Evolutionary conservation across 2,888 invertebrate species (phyloP).

Genomic region (Frankliniella fusca): DNA sequence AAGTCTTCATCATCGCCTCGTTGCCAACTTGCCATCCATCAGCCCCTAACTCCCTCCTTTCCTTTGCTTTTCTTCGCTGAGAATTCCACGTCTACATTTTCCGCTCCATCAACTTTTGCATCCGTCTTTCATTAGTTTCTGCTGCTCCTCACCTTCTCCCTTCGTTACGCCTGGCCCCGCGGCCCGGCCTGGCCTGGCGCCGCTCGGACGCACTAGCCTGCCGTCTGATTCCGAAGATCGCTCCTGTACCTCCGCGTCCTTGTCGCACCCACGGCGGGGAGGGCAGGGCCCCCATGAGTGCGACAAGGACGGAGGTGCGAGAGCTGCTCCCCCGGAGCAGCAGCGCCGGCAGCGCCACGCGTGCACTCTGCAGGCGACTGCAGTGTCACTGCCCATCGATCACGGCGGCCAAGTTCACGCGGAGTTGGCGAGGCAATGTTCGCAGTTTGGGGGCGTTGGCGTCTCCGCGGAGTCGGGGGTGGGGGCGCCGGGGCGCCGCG

Average conservation of each 20-base stretch:
- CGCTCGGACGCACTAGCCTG: not conserved
- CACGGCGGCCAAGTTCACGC: not conserved
- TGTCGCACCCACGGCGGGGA: no score
- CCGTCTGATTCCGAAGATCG: no score
- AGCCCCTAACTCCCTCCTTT: not conserved
- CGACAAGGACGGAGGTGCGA: no score
- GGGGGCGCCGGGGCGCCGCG: not conserved
- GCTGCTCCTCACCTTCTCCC: not conserved
- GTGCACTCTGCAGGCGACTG: not conserved
- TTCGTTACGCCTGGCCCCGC: not conserved
- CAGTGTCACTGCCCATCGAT: constrained; percentile 4
- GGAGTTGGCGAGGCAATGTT: not conserved
- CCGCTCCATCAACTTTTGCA: no score
- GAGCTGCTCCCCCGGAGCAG: no score
- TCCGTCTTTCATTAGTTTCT: no score
- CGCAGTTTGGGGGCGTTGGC: not conserved
- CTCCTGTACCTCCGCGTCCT: no score
- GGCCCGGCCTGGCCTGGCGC: not conserved
- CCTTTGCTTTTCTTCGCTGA: no score
- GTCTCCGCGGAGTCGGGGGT: not conserved
- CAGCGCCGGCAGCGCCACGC: not conserved
- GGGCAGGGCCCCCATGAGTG: no score
- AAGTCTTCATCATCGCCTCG: no score
- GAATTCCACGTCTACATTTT: no score
- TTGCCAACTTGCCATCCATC: no score